Conservation (phyloP, 2,797 vertebrate genomes). For the Crenuchus spilurus region DNA sequence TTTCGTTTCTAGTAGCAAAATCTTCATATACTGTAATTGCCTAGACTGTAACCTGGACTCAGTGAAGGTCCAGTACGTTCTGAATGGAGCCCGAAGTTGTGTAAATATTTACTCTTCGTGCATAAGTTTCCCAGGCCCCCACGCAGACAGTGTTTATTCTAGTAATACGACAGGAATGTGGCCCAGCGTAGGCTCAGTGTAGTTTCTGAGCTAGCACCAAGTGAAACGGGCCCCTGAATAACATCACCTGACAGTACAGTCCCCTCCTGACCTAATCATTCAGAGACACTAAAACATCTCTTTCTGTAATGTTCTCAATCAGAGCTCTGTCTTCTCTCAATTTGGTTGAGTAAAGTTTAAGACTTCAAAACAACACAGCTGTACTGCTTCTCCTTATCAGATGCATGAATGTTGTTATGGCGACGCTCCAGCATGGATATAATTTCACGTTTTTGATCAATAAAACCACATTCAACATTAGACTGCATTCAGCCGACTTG, state of each 20-base stretch:
- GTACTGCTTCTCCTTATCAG: neutral
- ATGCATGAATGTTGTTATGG: neutral
- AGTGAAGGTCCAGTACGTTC: conserved; percentile 40
- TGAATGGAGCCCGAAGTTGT: conserved; percentile 49
- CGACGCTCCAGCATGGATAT: neutral
- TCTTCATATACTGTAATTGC: conserved; percentile 8
- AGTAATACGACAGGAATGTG: conserved; percentile 59
- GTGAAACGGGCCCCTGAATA: conserved; percentile 43
- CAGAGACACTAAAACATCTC: conserved; percentile 25
- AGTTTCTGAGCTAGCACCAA: conserved; percentile 36
- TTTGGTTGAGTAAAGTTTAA: neutral
- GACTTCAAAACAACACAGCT: neutral
- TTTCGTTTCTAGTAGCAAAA: conserved; percentile 6
- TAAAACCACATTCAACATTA: neutral
- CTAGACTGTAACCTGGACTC: conserved; percentile 41
- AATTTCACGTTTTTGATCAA: conserved; percentile 3
- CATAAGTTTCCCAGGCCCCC: conserved; percentile 56
- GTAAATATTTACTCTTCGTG: conserved; percentile 63
- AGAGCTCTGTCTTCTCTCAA: neutral
- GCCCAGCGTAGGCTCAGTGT: conserved; percentile 38
- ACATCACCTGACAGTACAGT: conserved; percentile 53
- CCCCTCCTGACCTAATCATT: conserved; percentile 36
- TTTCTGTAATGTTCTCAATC: conserved; percentile 7
- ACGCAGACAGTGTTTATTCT: conserved; percentile 59
- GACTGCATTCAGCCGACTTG: neutral